These are phyloP conservation scores for Lysandra bellargus DNA, from an alignment of 2,888 invertebrate genomes.

Conservation along the genomic window DNA sequence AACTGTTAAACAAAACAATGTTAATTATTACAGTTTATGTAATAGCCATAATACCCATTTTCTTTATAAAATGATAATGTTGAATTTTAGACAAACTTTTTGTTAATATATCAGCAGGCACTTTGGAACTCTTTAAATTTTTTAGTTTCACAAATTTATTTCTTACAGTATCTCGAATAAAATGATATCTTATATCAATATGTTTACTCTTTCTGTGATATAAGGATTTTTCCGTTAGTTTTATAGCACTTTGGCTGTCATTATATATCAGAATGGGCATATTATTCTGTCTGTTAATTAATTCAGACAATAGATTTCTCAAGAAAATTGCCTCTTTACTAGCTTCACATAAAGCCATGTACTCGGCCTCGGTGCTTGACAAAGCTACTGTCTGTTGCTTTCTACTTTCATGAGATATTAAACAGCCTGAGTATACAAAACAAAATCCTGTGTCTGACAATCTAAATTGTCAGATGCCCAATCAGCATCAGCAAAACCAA, in stretches of 20 bases:
- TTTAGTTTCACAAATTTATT: conserved; percentile 34
- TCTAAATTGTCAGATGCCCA: conserved; percentile 32
- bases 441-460: not conserved
- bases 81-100: conserved; percentile 31
- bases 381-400: conserved; percentile 36
- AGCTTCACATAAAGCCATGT: conserved; percentile 35
- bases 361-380: conserved; percentile 12
- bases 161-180: conserved; percentile 27
- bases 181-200: conserved; percentile 32
- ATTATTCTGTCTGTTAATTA: conserved; percentile 21
- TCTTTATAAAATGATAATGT: conserved; percentile 31
- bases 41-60: conserved; percentile 25
- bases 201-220: too few species aligned
- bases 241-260: too few species aligned
- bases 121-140: conserved; percentile 32
- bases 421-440: conserved; percentile 25
- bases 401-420: conserved; percentile 33
- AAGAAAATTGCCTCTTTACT: conserved; percentile 35
- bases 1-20: not conserved
- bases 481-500: conserved; percentile 37
- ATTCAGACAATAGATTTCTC: conserved; percentile 33
- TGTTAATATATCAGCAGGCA: conserved; percentile 32
- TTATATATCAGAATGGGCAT: too few species aligned
- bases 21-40: not conserved
- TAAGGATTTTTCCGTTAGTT: too few species aligned